Base-by-base conservation (phyloP, 2,797 vertebrate genomes). In the Amniataba percoides region DNA sequence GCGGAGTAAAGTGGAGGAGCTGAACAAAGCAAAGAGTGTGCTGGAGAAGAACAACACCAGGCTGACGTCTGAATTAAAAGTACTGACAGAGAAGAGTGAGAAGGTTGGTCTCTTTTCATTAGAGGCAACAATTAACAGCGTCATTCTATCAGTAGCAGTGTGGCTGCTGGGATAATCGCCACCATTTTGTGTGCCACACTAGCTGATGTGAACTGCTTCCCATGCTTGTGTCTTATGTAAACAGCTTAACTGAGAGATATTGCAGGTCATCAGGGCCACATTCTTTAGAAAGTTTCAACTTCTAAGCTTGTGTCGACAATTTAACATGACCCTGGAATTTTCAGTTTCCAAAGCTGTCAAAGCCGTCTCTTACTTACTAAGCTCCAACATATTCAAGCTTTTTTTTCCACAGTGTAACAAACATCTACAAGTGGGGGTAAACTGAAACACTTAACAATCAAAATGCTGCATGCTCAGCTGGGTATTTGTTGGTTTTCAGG, bases 41-140 rank as follows among this genome's bases (percentile, higher is more conserved):
- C 90, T 97, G 90, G 96, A 98, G 81, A 96, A 96, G 88, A 96
- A 95, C 67, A 92, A 92, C 72, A 77, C 56, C 66, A 97, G 91
- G 45, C 85, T 97, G 73, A 91, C 66, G 3, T 94, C 96, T 73
- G 97, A 99, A 55, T 87, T 97, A 46, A 97, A 95, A 88, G 81
- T 88, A 13, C 89, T 95, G 57, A 94, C 88, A 5, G 96, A 96
- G 87, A 97, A 96, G 86, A 96, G 92, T 36, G 90, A 96, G 78
- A 99, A 98, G 97, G 98, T 99, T 84, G 73, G 90, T 80, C 11
- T 19, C 18, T 12, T 49, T n/a, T 74, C 4, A n/a, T 5, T 11
- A 55, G 19, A 55, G 48, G 25, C 25, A 15, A 23, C 16, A 51
- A 18, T 40, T 27, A 25, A 9, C 2, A 25, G 16, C 39, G 15